Evolutionary conservation across 2,888 invertebrate genomes (phyloP), one percentile per base, ranked within the genome.

Genomic region (Drosophila subquinaria): DNA sequence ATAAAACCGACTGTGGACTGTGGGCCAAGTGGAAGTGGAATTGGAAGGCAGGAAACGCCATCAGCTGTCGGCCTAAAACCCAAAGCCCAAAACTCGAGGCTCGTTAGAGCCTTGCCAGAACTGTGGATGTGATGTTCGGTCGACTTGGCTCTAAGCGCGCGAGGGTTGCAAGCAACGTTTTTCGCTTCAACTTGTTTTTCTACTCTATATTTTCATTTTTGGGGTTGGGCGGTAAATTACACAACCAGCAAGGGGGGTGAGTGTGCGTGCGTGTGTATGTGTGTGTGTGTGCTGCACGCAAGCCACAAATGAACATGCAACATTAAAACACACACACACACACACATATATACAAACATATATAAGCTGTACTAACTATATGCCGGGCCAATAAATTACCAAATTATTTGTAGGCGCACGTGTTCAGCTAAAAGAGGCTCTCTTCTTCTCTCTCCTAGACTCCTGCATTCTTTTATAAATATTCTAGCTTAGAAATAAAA

Each of bases 241-340:
- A 85, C 70, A 73, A 63, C 80, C 69, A 77, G 68, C 70, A 72
- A 66, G 55, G 30, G 59, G 55, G 70, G 13, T 13, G 36, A 5
- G 13, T 43, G 36, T 36, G 57, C 47, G 50, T 45, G 48, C 33
- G 52, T 53, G 42, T 3, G 40, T 53, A 23, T 52, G 17, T 55
- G 11, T 47, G 33, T 64, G 42, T 45, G 60, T 61, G 42, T 52
- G 42, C 65, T 81, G 84, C 83, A 86, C 86, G 88, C 86, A 86
- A 88, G 57, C 73, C 73, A n/a, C 57, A 71, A 84, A 70, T 73
- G 71, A 87, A 79, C 89, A 87, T 82, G 86, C 86, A 88, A 87
- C 81, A 74, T 77, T 81, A 60, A 60, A 52, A 76, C 73, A 78
- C 40, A 42, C 23, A 62, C 60, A 60, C 20, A 48, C 13, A 43